Percentiles rank a stretch among this genome's conserved stretches.
Evolutionary conservation across 2,888 invertebrate species (phyloP).

Genomic region (Stenichneumon culpator): DNA sequence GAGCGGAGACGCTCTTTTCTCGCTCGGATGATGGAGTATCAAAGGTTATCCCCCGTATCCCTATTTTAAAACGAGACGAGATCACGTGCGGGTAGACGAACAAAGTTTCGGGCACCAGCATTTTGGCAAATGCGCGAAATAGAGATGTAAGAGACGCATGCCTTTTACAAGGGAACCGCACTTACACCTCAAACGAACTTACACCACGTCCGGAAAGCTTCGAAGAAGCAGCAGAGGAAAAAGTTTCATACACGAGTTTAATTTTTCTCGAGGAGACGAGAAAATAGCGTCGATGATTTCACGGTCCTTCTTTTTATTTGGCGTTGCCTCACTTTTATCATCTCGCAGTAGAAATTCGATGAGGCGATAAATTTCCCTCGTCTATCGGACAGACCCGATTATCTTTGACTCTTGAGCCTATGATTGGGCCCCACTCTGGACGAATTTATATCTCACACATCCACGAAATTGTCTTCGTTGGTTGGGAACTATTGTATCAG

Average conservation of each 20-base stretch:
- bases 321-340: too few species aligned
- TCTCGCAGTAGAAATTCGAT: too few species aligned
- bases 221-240: not conserved
- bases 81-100: constrained; percentile 34
- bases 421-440: too few species aligned
- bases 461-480: too few species aligned
- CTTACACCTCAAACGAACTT: not conserved
- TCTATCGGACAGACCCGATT: too few species aligned
- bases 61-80: constrained; percentile 21
- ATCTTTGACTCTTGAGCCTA: too few species aligned
- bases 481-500: too few species aligned
- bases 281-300: not conserved
- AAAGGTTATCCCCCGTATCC: constrained; percentile 27
- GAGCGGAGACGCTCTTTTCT: constrained; percentile 35
- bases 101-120: constrained; percentile 5
- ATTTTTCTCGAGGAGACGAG: not conserved
- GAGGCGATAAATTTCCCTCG: too few species aligned
- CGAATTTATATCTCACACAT: too few species aligned
- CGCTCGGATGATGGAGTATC: constrained; percentile 27
- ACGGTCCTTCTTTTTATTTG: too few species aligned
- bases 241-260: not conserved
- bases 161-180: not conserved
- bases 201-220: not conserved
- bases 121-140: not conserved
- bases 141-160: not conserved